Evolutionary conservation across 2,888 invertebrate genomes (phyloP), one percentile per base, ranked within the genome.

Genomic region (Drosophila limbata): DNA sequence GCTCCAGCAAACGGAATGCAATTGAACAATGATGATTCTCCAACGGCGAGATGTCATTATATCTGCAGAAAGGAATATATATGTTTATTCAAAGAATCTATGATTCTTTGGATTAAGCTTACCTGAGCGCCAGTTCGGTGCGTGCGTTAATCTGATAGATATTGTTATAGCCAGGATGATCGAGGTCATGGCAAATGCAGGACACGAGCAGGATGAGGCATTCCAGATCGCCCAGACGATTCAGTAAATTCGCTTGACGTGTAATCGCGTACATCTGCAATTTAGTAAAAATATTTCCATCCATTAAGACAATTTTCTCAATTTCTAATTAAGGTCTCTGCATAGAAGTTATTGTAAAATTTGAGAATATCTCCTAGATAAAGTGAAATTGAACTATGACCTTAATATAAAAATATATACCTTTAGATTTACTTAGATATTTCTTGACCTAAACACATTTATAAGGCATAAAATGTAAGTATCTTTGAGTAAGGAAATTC

Each of bases 11-110:
- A 71, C 96, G 95, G 92, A 97, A 97, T 48, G 96, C 96, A 81
- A 97, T 96, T 73, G 96, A 96, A 92, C 96, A 96, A 91, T 97
- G 97, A 92, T 97, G 97, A 92, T 97, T 97, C 92, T 97, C 97
- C 90, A 97, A 93, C 3, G 96, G 96, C 57, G 96, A 96, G 90
- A 96, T 96, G 93, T 97, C 96, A 92, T 97, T 97, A 93, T 97
- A 97, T 69, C 93, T 93, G 68, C 9, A 74, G 51, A 45, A 4
- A 33, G 15, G 0, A 21, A 10, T 0, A 11, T 9, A 52, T n/a
- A 21, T 33, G 11, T 8, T 3, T 6, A 42, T 17, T 17, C 3
- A 11, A 5, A 15, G n/a, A 3, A 13, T 39, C 47, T 2, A 4
- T 40, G 8, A 6, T 1, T 15, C 8, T 1, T 35, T 19, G 6